Evolutionary conservation across 2,888 invertebrate genomes (phyloP).

Genomic region (Hirtodrosophila confusa): DNA sequence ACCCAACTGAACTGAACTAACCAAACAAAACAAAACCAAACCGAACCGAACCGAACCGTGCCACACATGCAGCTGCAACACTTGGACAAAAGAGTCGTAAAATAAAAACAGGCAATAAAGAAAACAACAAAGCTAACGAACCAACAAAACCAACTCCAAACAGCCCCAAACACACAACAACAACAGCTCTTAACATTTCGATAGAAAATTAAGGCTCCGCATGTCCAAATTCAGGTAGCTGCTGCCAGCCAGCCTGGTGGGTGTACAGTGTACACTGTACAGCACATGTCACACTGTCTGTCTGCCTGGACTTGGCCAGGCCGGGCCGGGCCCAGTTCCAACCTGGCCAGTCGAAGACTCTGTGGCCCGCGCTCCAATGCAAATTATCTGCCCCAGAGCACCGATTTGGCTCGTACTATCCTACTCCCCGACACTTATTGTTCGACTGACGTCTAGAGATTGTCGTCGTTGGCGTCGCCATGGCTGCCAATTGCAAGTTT

Average conservation of each 20-base stretch:
- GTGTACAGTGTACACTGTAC: conserved; percentile 22
- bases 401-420: conserved; percentile 58
- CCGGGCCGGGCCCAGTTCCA: background rate
- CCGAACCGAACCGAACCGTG: background rate
- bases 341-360: conserved; percentile 22
- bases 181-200: conserved; percentile 51
- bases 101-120: conserved; percentile 67
- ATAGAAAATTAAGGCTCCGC: conserved; percentile 55
- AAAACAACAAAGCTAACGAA: conserved; percentile 40
- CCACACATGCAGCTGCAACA: conserved; percentile 34
- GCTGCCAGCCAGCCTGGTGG: conserved; percentile 22
- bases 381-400: conserved; percentile 70
- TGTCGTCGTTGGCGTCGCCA: conserved; percentile 47
- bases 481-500: conserved; percentile 59
- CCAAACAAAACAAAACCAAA: conserved; percentile 45
- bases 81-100: conserved; percentile 70
- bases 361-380: conserved; percentile 56
- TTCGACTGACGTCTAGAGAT: conserved; percentile 54
- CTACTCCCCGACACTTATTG: conserved; percentile 66
- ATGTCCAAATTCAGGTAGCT: conserved; percentile 56
- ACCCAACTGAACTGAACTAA: conserved; percentile 34
- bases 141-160: background rate
- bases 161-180: background rate
- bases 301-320: conserved; percentile 10
- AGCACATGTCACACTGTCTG: conserved; percentile 48